Evolutionary conservation across 2,113 vertebrate genomes (phyloP).

Genomic region (Stomatorhinus ivindoensis): DNA sequence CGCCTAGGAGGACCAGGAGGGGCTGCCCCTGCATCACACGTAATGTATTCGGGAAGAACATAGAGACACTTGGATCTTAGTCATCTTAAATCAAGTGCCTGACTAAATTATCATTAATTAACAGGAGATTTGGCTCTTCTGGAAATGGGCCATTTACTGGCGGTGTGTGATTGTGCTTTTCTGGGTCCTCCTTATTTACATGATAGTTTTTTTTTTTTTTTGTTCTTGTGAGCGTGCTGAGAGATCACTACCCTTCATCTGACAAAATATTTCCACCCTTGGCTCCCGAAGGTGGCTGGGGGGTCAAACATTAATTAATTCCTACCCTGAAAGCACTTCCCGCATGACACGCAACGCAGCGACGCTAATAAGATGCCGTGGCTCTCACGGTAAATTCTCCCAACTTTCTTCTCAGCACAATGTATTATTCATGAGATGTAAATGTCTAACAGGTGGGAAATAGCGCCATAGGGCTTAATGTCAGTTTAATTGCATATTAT

Average conservation of each 20-base stretch:
- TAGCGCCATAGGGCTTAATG: neutral
- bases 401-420: neutral
- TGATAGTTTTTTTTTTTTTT: neutral
- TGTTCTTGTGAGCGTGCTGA: neutral
- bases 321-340: neutral
- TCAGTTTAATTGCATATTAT: conserved; percentile 11
- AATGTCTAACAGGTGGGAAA: conserved; percentile 16
- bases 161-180: neutral
- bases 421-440: conserved; percentile 15
- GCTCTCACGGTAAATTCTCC: neutral
- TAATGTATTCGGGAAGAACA: neutral
- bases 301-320: neutral
- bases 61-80: neutral
- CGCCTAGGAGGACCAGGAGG: neutral
- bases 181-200: neutral
- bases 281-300: neutral
- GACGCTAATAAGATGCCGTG: neutral
- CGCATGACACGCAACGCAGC: neutral
- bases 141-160: neutral
- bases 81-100: neutral
- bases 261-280: conserved; percentile 8
- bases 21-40: neutral
- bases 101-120: conserved; percentile 10
- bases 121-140: neutral
- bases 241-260: neutral